A percentile compares a stretch with the other conserved stretches of the same genome.
These are phyloP conservation scores for Ochropleura plecta DNA, from an alignment of 2,888 invertebrate species.

Conservation along the genomic window DNA sequence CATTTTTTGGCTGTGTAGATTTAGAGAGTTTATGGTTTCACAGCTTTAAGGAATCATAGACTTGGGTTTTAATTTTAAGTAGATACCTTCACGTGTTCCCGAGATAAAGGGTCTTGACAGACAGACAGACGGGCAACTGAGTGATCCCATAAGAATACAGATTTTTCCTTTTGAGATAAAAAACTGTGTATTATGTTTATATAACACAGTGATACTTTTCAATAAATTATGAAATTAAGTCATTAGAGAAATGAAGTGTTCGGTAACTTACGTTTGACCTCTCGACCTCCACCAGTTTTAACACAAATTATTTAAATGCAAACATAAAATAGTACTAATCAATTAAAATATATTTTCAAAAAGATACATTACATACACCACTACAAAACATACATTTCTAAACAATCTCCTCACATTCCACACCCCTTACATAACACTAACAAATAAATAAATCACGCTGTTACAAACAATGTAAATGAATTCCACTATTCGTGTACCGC, in stretches of 20 bases:
- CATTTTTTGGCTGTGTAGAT: too few species aligned
- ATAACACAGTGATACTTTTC: neutral
- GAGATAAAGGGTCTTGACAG: too few species aligned
- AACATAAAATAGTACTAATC: neutral
- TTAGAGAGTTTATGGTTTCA: too few species aligned
- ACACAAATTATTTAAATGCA: neutral
- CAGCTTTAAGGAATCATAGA: too few species aligned
- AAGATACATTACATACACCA: neutral
- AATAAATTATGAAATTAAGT: neutral
- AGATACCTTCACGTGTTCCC: too few species aligned
- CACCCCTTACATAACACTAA: conserved; percentile 47
- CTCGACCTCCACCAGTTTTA: neutral
- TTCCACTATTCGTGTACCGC: conserved; percentile 61
- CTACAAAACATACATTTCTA: neutral
- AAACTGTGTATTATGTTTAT: neutral
- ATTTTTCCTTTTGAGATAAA: too few species aligned
- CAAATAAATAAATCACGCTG: conserved; percentile 64
- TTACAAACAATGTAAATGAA: conserved; percentile 64
- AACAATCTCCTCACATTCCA: conserved; percentile 33
- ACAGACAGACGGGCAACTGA: too few species aligned
- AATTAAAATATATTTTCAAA: neutral
- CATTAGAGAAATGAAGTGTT: neutral
- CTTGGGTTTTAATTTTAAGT: too few species aligned
- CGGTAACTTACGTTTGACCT: too few species aligned
- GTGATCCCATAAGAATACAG: too few species aligned